Percentiles rank a stretch among this genome's conserved stretches.
Evolutionary conservation across 2,888 invertebrate species (phyloP).

Genomic region (Pollenia amentaria): DNA sequence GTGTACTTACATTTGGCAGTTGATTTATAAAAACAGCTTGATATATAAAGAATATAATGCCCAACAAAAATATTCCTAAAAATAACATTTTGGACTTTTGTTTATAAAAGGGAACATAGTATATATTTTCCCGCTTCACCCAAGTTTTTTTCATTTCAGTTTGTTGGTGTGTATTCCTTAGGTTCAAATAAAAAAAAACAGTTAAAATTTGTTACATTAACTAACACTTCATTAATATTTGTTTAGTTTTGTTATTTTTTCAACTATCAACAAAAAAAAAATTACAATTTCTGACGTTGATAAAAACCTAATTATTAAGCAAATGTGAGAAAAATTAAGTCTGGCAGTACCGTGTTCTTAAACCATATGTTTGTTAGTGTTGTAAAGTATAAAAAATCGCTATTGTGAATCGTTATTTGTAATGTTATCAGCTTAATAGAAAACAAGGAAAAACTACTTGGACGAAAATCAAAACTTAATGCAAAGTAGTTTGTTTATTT

Average conservation of each 20-base stretch:
- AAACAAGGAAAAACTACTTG: background rate
- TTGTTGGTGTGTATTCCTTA: background rate
- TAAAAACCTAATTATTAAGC: conserved; percentile 50
- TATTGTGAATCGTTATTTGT: conserved; percentile 29
- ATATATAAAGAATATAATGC: conserved; percentile 83
- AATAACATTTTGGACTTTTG: conserved; percentile 84
- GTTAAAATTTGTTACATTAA: background rate
- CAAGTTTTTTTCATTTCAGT: conserved; percentile 82
- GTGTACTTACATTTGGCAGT: conserved; percentile 82
- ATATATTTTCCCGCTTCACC: conserved; percentile 84
- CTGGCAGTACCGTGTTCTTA: conserved; percentile 3
- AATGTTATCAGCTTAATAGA: background rate
- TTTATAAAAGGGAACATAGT: conserved; percentile 84
- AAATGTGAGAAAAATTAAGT: background rate
- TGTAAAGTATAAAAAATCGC: background rate
- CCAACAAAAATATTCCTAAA: conserved; percentile 82
- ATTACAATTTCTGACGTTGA: conserved; percentile 59
- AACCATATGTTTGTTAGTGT: conserved; percentile 40
- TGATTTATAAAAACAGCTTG: conserved; percentile 85
- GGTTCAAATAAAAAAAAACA: background rate
- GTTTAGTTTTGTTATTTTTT: background rate
- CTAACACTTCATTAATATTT: conserved; percentile 12
- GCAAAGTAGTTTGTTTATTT: background rate
- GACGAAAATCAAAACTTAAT: background rate
- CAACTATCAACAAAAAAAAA: conserved; percentile 14